A percentile compares a stretch with the other conserved stretches of the same genome.
phyloP scores from a whole-genome alignment of 2,888 invertebrate species.

The Fabriciana adippe region DNA sequence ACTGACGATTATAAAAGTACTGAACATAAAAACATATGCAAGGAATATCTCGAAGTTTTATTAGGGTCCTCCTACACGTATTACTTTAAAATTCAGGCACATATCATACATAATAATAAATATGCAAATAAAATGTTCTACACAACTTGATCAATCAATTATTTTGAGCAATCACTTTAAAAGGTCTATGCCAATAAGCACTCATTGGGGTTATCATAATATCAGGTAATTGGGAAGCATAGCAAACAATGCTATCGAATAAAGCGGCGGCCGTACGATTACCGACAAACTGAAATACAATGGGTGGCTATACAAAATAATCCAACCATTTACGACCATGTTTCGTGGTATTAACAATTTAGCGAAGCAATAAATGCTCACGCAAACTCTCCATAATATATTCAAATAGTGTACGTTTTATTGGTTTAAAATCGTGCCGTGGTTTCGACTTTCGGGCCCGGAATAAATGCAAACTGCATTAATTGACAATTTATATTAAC shows the following conservation, averaged over 20 bases:
- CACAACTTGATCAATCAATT: not conserved
- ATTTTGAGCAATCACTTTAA: constrained; percentile 17
- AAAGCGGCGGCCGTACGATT: constrained; percentile 28
- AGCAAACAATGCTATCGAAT: constrained; percentile 34
- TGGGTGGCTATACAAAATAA: constrained; percentile 52
- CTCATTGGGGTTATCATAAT: constrained; percentile 26
- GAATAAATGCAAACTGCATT: constrained; percentile 48
- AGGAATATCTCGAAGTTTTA: too few species aligned
- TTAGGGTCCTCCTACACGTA: too few species aligned
- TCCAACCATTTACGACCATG: constrained; percentile 63
- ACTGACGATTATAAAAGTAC: too few species aligned
- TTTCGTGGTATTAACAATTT: constrained; percentile 71
- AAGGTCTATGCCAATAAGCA: constrained; percentile 18
- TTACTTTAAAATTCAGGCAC: too few species aligned
- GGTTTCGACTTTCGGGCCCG: constrained; percentile 37
- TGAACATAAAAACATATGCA: too few species aligned
- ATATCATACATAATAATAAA: constrained; percentile 58
- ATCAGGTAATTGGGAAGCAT: constrained; percentile 28
- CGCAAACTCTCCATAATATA: constrained; percentile 58
- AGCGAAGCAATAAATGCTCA: constrained; percentile 66
- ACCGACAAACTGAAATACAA: constrained; percentile 37
- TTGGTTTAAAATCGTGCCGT: constrained; percentile 46
- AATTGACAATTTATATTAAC: constrained; percentile 37
- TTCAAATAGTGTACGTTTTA: constrained; percentile 56
- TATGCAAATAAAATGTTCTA: not conserved